These are phyloP conservation scores for Bergia puertoricense DNA, from an alignment of 92 coral and sea anemone species.

Conservation along the genomic window DNA sequence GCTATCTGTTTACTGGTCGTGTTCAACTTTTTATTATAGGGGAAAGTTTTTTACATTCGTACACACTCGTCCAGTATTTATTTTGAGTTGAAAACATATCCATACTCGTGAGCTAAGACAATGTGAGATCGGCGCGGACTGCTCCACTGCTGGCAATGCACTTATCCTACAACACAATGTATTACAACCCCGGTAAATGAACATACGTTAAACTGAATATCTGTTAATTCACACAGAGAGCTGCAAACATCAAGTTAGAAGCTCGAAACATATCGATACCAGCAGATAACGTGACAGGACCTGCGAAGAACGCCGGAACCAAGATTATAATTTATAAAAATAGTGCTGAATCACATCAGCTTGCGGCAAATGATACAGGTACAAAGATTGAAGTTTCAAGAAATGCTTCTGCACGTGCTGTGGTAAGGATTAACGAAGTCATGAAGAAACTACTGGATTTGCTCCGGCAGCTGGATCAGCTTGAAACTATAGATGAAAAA, in stretches of 20 bases:
- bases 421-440: slow-evolving; percentile 67
- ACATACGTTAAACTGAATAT: neutral
- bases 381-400: slow-evolving; percentile 55
- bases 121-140: neutral
- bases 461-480: slow-evolving; percentile 56
- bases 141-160: neutral
- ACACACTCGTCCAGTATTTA: too few relatives aligned
- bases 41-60: neutral
- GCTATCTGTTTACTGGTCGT: too few relatives aligned
- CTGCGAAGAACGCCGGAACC: slow-evolving; percentile 56
- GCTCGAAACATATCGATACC: slow-evolving; percentile 42
- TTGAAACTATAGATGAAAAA: slow-evolving; percentile 55
- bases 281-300: slow-evolving; percentile 66
- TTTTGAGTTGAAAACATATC: neutral
- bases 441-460: slow-evolving; percentile 54
- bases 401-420: slow-evolving; percentile 58
- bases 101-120: neutral
- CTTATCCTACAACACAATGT: neutral
- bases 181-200: neutral
- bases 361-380: slow-evolving; percentile 51
- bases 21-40: too few relatives aligned
- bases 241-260: slow-evolving; percentile 37
- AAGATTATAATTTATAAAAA: slow-evolving; percentile 39
- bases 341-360: slow-evolving; percentile 38
- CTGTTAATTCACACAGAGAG: slow-evolving; percentile 39